Conservation (phyloP, 2,888 invertebrate species). For the Bursaphelenchus okinawaensis region DNA sequence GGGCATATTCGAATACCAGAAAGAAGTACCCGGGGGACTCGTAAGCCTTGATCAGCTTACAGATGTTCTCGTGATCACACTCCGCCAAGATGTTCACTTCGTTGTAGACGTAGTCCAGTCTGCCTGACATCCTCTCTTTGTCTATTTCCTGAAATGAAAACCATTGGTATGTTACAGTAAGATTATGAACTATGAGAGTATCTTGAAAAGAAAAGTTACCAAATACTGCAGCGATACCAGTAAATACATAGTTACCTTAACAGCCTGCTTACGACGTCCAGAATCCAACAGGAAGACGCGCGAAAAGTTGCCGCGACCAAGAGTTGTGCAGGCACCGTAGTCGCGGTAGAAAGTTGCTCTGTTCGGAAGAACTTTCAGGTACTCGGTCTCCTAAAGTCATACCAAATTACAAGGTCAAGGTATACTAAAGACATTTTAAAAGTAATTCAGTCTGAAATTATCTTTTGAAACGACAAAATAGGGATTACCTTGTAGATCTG, state of each 20-base stretch:
- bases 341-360: conserved; percentile 22
- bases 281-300: conserved; percentile 21
- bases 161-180: too few species aligned
- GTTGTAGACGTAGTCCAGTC: conserved; percentile 53
- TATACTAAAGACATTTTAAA: too few species aligned
- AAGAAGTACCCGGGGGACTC: conserved; percentile 41
- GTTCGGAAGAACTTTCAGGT: conserved; percentile 16
- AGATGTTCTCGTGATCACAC: conserved; percentile 43
- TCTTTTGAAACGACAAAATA: too few species aligned
- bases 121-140: conserved; percentile 45
- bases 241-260: too few species aligned
- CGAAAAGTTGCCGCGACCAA: conserved; percentile 32
- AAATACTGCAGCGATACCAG: too few species aligned
- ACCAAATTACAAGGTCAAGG: too few species aligned
- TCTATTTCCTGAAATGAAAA: conserved; percentile 54
- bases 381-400: conserved; percentile 11
- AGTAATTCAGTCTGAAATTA: too few species aligned
- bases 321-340: conserved; percentile 21
- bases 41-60: conserved; percentile 45
- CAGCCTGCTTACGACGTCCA: conserved; percentile 18
- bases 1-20: conserved; percentile 49
- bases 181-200: too few species aligned
- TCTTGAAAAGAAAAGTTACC: too few species aligned
- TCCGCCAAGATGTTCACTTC: conserved; percentile 35
- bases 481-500: conserved; percentile 21